Evolutionary conservation across 2,797 vertebrate genomes (phyloP).

Genomic region (Naso thynnoides): DNA sequence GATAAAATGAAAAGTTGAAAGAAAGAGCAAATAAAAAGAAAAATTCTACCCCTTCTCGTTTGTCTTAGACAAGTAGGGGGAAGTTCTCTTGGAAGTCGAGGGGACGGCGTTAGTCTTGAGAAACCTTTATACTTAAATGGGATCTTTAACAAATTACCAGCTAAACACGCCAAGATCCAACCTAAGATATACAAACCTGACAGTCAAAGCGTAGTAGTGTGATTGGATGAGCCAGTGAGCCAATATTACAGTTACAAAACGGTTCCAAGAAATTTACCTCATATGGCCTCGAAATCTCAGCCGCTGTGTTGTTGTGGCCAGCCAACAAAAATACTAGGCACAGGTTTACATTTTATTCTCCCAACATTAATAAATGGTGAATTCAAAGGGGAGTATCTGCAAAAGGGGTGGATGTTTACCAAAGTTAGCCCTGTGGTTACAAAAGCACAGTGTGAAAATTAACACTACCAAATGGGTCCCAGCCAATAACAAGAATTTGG

Average conservation of each 20-base stretch:
- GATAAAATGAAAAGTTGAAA: slow-evolving; percentile 1
- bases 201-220: neutral
- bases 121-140: neutral
- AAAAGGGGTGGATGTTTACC: neutral
- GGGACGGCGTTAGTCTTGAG: too few species aligned
- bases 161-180: neutral
- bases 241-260: neutral
- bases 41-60: neutral
- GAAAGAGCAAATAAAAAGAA: neutral
- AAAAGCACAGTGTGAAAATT: neutral
- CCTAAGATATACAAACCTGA: neutral
- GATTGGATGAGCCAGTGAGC: neutral
- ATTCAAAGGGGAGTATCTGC: neutral
- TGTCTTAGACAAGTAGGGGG: too few species aligned
- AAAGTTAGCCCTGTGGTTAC: neutral
- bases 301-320: neutral
- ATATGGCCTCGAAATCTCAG: neutral
- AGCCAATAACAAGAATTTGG: neutral
- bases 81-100: too few species aligned
- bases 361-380: neutral
- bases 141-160: neutral
- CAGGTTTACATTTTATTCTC: neutral
- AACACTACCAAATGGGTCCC: neutral
- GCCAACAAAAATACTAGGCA: neutral
- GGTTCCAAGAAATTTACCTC: too few species aligned